Percentiles rank a stretch among this genome's conserved stretches.
Conservation (phyloP, 2,888 invertebrate species). For the Syrista parreyssii region DNA sequence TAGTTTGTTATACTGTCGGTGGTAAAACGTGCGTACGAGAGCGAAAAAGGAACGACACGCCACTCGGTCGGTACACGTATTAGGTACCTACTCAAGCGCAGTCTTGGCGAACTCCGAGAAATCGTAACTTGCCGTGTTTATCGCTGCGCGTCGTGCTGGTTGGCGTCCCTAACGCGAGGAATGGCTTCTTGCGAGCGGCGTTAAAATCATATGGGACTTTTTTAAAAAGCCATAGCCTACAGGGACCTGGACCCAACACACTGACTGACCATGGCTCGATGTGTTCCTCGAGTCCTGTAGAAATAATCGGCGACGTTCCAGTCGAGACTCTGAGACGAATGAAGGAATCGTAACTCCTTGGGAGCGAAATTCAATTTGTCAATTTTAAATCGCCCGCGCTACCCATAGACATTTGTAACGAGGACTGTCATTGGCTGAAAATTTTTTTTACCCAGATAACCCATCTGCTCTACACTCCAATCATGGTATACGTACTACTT, state of each 20-base stretch:
- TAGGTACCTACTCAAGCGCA: neutral
- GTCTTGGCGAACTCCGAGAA: conserved; percentile 54
- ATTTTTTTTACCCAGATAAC: too few species aligned
- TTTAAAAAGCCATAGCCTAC: conserved; percentile 36
- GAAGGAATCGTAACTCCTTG: neutral
- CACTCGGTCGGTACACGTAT: neutral
- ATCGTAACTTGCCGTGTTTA: conserved; percentile 66
- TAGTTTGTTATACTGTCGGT: neutral
- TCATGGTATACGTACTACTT: neutral
- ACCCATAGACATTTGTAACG: neutral
- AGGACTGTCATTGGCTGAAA: neutral
- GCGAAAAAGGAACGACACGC: neutral
- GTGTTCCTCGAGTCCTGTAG: neutral
- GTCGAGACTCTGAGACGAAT: neutral
- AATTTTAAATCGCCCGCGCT: neutral
- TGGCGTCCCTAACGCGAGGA: conserved; percentile 56
- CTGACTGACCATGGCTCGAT: neutral
- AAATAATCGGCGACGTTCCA: neutral
- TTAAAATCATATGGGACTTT: conserved; percentile 61
- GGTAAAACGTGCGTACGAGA: neutral
- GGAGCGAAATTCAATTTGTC: neutral
- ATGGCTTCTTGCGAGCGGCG: conserved; percentile 61
- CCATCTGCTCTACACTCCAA: too few species aligned
- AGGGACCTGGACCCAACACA: conserved; percentile 30
- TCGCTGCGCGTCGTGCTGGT: conserved; percentile 52